Evolutionary conservation across 2,113 vertebrate genomes (phyloP), one percentile per base, ranked within the genome.

Genomic region (Mixornis gularis): DNA sequence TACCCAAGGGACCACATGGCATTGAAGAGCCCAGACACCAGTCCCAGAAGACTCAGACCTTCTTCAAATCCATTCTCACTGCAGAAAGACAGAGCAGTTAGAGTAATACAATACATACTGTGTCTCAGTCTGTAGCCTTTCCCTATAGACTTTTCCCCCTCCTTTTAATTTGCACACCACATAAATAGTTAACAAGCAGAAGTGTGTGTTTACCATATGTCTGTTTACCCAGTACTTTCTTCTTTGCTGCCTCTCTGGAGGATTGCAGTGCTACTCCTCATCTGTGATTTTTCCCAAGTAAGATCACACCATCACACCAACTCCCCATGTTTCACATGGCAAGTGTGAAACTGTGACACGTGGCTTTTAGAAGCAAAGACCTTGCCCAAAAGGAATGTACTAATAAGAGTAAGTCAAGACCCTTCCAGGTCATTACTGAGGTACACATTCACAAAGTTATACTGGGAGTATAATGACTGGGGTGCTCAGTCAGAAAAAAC

Each of bases 11-110:
- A 98, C 98, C 98, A 98, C 89, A 97, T 64, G 22, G 97, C 98
- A 73, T 38, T 81, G n/a, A 97, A 96, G 21, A 98, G 95, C 44
- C 98, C 98, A 64, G 98, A 98, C 13, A 98, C 96, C 11, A 98
- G 91, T 10, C 98, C 98, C 89, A 98, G 58, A 3, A 98, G 97
- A 71, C 97, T 97, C 43, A 98, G 87, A 48, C 97, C 97, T 85
- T 98, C 97, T 92, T 98, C 97, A 96, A 98, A 98, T 36, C 98
- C 98, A 93, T 98, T 97, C 79, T 98, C 97, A 91, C 98, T 98
- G 86, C 32, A 92, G 83, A 85, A 92, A 94, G 41, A 94, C 38
- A 96, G 62, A 92, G 6, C 41, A 52, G 18, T 60, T 49, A 63
- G 15, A 69, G 93, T 95, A 40, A 96, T 29, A 98, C 94, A 96